Percentiles rank a stretch among this genome's conserved stretches.
Conservation (phyloP, 2,113 vertebrate species). For the Amia ocellicauda region DNA sequence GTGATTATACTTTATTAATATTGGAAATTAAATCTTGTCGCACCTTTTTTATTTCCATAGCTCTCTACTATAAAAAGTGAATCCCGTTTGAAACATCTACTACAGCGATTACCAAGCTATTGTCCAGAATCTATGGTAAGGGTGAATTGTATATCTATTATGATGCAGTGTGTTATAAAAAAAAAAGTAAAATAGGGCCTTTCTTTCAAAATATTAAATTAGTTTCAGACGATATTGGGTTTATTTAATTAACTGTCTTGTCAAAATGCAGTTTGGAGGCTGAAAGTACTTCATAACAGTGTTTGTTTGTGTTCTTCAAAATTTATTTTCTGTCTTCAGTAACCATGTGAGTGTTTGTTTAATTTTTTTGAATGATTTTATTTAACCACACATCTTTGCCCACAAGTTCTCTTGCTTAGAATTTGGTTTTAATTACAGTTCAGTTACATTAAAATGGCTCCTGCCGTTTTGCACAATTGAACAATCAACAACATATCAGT, state of each 20-base stretch:
- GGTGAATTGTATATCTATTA: too few relatives aligned
- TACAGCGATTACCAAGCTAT: conserved; percentile 88
- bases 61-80: conserved; percentile 94
- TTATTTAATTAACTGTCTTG: conserved; percentile 23
- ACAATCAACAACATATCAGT: background rate
- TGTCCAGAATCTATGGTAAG: conserved; percentile 86
- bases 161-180: conserved; percentile 18
- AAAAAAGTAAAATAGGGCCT: conserved; percentile 12
- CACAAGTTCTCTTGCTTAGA: conserved; percentile 2
- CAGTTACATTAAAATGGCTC: conserved; percentile 9
- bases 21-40: too few relatives aligned
- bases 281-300: background rate
- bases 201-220: conserved; percentile 19
- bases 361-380: background rate
- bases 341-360: conserved; percentile 6
- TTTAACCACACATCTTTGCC: conserved; percentile 1
- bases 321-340: background rate
- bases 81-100: conserved; percentile 87
- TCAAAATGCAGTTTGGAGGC: conserved; percentile 11
- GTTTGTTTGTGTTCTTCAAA: background rate
- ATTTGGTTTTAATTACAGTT: conserved; percentile 26
- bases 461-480: conserved; percentile 9
- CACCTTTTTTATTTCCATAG: conserved; percentile 57
- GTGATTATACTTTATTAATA: too few relatives aligned
- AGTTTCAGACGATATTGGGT: conserved; percentile 21